A percentile compares a stretch with the other conserved stretches of the same genome.
Evolutionary conservation across 1,140 invertebrate species (phyloP).

Genomic region (Lucilia sericata): DNA sequence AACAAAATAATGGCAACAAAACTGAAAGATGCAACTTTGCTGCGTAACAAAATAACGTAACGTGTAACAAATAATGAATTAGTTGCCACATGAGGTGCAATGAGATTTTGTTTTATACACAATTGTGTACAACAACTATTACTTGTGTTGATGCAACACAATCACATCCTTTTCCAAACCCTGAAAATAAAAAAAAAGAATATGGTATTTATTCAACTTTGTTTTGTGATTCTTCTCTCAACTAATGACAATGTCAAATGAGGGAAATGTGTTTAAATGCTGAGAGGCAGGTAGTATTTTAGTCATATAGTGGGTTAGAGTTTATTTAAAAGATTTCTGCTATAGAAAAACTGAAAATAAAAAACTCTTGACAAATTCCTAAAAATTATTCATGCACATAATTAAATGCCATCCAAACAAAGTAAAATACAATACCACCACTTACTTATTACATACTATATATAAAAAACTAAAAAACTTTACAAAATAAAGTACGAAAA

Average conservation of each 20-base stretch:
- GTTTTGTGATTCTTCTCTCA: neutral
- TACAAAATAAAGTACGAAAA: slow-evolving; percentile 5
- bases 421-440: neutral
- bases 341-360: neutral
- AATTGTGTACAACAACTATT: neutral
- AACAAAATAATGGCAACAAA: neutral
- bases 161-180: neutral
- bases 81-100: slow-evolving; percentile 15
- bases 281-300: neutral
- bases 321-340: neutral
- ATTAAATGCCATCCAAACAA: slow-evolving; percentile 37
- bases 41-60: slow-evolving; percentile 6
- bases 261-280: neutral
- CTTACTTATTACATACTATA: neutral
- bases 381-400: slow-evolving; percentile 37
- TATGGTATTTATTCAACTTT: neutral
- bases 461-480: neutral
- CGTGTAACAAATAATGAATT: slow-evolving; percentile 22
- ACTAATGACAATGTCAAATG: neutral
- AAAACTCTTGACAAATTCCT: slow-evolving; percentile 2
- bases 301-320: neutral
- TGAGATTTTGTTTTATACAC: slow-evolving; percentile 9
- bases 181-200: neutral
- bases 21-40: neutral
- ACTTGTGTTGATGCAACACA: neutral